Evolutionary conservation across 2,888 invertebrate genomes (phyloP).

Genomic region (Amorpha juglandis): DNA sequence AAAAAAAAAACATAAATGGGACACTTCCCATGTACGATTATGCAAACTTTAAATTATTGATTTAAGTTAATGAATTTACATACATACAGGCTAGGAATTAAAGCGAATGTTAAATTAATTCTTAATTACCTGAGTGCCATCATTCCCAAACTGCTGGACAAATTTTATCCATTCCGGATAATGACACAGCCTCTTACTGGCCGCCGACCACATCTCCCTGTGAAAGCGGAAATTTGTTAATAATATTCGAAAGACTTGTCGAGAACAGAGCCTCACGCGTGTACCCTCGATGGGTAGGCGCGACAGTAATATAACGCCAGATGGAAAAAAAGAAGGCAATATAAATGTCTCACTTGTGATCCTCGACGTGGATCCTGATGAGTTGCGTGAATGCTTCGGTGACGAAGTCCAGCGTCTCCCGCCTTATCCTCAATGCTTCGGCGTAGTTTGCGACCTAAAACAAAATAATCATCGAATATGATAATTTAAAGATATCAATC

Average conservation of each 20-base stretch:
- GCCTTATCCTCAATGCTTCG: constrained; percentile 93
- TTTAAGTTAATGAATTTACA: no score
- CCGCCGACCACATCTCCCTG: constrained; percentile 94
- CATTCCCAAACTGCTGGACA: constrained; percentile 94
- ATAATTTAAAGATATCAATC: no score
- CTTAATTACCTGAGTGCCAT: constrained; percentile 86
- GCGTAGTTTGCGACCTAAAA: constrained; percentile 80
- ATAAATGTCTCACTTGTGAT: constrained; percentile 80
- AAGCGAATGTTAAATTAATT: background rate
- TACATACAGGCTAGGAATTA: background rate
- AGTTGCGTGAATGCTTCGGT: constrained; percentile 95
- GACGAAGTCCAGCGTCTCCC: constrained; percentile 94
- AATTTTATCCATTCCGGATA: constrained; percentile 95
- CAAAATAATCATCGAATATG: background rate
- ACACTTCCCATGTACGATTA: no score
- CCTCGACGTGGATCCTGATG: constrained; percentile 92
- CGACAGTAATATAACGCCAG: no score
- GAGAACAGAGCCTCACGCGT: no score
- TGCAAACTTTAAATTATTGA: no score
- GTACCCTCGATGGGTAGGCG: no score
- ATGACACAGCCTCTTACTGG: constrained; percentile 92
- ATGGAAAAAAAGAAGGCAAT: no score
- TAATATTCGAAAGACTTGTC: no score
- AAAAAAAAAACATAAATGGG: no score
- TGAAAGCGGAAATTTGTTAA: constrained; percentile 35